A percentile compares a stretch with the other conserved stretches of the same genome.
phyloP scores from a whole-genome alignment of 1,140 invertebrate species.

The Aphis craccivora region DNA sequence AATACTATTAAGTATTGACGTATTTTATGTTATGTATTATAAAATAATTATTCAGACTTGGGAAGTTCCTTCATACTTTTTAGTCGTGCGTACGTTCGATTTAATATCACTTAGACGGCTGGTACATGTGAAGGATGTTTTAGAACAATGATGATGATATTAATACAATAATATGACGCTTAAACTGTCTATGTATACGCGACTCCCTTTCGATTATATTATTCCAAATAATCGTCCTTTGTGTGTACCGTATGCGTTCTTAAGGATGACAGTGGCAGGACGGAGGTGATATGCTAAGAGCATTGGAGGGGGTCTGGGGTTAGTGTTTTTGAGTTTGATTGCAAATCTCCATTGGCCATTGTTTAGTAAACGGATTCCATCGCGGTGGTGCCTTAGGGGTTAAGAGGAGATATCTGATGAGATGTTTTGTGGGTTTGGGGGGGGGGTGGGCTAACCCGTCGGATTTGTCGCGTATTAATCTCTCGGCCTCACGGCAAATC shows the following conservation, averaged over 20 bases:
- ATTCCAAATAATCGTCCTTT: slow-evolving; percentile 25
- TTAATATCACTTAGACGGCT: background rate
- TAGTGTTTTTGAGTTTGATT: slow-evolving; percentile 40
- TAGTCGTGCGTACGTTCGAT: background rate
- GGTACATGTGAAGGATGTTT: slow-evolving; percentile 4
- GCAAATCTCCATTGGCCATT: slow-evolving; percentile 45
- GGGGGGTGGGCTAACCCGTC: slow-evolving; percentile 36
- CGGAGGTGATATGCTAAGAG: background rate
- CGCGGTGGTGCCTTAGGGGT: slow-evolving; percentile 3
- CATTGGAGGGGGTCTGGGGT: no score
- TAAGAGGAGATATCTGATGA: slow-evolving; percentile 15
- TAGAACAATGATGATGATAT: slow-evolving; percentile 12
- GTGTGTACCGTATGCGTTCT: background rate
- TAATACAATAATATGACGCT: slow-evolving; percentile 28
- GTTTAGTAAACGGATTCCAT: slow-evolving; percentile 54
- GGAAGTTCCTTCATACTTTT: background rate
- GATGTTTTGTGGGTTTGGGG: background rate
- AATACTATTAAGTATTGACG: background rate
- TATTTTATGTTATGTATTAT: background rate
- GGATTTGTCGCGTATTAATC: slow-evolving; percentile 58
- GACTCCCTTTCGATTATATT: background rate
- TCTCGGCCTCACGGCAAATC: slow-evolving; percentile 56
- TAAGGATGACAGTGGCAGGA: background rate
- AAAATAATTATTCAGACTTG: background rate
- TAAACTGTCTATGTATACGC: background rate